Evolutionary conservation across 2,888 invertebrate genomes (phyloP), one percentile per base, ranked within the genome.

Genomic region (Venusia cambrica): DNA sequence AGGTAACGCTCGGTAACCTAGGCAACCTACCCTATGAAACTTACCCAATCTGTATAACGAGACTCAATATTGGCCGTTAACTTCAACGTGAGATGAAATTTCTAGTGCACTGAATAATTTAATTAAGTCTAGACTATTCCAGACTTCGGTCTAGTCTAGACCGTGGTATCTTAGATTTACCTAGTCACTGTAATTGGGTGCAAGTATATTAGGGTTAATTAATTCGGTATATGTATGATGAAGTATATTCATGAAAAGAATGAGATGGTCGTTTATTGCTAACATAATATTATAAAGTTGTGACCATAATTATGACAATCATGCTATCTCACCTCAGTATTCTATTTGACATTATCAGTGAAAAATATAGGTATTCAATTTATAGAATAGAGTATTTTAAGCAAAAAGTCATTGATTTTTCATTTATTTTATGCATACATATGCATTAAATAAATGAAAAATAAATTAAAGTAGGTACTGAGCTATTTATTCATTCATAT

Each of bases 41-140:
- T 29, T 5, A 36, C 15, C 18, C 25, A 37, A 25, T 37, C 24
- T 37, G 18, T 24, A 11, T 29, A 29, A 36, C 19, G 25, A 29
- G 29, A 19, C 6, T 25, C 36, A 10, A 19, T 29, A 30, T 25
- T 29, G 36, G 29, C 36, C 36, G 36, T 37, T 25, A 21, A 11
- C 30, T 25, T 37, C 36, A 25, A 20, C 25, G 25, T 10, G 11
- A 26, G 30, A 37, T 37, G 30, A 37, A 37, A 37, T 37, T 30
- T 30, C 36, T 20, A 30, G 36, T 37, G 36, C 36, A 37, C 30
- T 27, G 19, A 7, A 30, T 37, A 41, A 39, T 37, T 41, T 28
- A 34, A 44, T 44, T 41, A 38, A 40, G 47, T 41, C 41, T 47
- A 41, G 47, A 44, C 38, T 15, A 9, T 26, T 26, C 16, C 8